phyloP scores from a whole-genome alignment of 2,113 vertebrate species.

The Apteryx owenii region DNA sequence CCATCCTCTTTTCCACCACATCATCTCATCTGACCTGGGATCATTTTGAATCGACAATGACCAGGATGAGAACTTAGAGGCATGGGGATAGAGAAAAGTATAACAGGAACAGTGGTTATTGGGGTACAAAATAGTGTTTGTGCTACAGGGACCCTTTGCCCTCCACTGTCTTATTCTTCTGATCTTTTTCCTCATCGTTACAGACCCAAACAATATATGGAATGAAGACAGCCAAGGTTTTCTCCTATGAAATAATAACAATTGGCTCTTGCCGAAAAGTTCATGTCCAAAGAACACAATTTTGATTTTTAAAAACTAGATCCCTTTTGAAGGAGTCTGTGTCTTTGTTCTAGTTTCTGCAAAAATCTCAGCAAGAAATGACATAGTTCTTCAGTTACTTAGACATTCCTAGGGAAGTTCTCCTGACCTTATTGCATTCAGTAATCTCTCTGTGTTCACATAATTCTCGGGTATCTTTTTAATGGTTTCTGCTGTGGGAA shows the following conservation, averaged over 20 bases:
- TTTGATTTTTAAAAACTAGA: background rate
- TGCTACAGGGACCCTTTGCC: background rate
- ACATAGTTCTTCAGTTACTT: background rate
- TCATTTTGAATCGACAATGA: background rate
- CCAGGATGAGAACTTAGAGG: background rate
- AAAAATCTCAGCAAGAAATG: background rate
- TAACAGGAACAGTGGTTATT: background rate
- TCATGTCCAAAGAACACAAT: background rate
- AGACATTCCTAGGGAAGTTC: background rate
- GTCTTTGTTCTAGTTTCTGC: background rate
- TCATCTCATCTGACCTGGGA: background rate
- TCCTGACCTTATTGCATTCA: background rate
- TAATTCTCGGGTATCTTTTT: background rate
- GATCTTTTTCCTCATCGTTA: background rate
- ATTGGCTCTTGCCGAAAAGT: background rate
- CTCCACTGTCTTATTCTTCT: background rate
- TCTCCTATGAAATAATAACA: background rate
- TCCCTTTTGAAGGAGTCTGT: background rate
- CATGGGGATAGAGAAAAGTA: background rate
- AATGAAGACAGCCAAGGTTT: background rate
- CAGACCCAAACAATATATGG: background rate
- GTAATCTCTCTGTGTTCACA: background rate
- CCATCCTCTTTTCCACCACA: fast-evolving
- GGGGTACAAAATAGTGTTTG: background rate
- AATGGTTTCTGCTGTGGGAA: background rate